Evolutionary conservation across 2,113 vertebrate species (phyloP).

Genomic region (Halichoeres trimaculatus): DNA sequence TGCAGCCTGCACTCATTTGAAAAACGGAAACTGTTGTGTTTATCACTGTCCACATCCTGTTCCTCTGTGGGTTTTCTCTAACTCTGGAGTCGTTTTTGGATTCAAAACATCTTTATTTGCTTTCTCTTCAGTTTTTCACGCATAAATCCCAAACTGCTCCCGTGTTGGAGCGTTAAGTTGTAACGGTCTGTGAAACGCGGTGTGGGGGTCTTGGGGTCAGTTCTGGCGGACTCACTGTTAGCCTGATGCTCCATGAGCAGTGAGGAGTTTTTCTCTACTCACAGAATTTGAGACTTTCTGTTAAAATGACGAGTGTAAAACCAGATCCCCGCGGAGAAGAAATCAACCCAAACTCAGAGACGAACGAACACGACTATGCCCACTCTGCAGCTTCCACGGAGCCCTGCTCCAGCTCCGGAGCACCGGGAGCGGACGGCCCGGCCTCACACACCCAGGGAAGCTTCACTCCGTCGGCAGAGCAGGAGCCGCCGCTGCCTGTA

Average conservation of each 20-base stretch:
- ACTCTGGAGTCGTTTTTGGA: background rate
- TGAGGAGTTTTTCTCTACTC: conserved; percentile 14
- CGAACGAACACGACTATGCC: conserved; percentile 71
- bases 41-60: conserved; percentile 37
- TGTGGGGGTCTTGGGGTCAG: no score
- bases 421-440: background rate
- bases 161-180: no score
- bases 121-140: fast-evolving
- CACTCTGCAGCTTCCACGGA: conserved; percentile 28
- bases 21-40: conserved; percentile 52
- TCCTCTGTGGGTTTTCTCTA: background rate
- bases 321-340: conserved; percentile 10
- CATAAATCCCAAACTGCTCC: no score
- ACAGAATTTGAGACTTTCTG: background rate
- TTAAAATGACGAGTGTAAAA: conserved; percentile 50
- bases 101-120: background rate
- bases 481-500: background rate
- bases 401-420: background rate
- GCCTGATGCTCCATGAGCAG: conserved; percentile 1
- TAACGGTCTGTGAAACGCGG: no score
- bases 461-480: background rate
- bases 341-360: conserved; percentile 7
- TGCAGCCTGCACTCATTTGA: fast-evolving
- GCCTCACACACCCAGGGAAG: background rate
- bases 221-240: no score